These are phyloP conservation scores for Microtus montanus DNA, from an alignment of 2,113 vertebrate species.

Conservation along the genomic window DNA sequence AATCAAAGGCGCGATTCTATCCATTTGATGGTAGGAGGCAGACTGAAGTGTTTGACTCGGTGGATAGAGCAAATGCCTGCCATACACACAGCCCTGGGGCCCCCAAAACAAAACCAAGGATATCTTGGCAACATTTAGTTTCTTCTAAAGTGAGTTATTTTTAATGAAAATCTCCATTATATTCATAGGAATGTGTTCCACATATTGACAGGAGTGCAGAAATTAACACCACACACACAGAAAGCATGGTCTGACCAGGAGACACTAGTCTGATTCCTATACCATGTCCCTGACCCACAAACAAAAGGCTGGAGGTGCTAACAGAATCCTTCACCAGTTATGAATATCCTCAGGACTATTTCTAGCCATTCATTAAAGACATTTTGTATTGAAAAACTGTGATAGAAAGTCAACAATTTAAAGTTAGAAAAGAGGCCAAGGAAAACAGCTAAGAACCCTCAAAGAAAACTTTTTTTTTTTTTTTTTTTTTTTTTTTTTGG, in stretches of 20 bases:
- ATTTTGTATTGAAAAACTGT: conserved; percentile 2
- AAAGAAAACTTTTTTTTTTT: not conserved
- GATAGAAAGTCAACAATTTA: conserved; percentile 38
- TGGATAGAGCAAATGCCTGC: not conserved
- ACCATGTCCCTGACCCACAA: not conserved
- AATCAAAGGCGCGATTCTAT: not conserved
- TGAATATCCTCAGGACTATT: not conserved
- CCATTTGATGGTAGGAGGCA: conserved; percentile 20
- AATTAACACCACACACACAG: not conserved
- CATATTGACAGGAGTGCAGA: not conserved
- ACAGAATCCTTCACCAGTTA: not conserved
- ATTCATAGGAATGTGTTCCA: not conserved
- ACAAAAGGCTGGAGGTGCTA: not conserved
- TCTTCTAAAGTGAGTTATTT: conserved; percentile 37
- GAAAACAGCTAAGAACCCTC: not conserved
- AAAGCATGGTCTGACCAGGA: not conserved
- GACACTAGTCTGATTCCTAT: not conserved
- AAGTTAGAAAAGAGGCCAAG: not conserved
- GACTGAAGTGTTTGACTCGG: not conserved
- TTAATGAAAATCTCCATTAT: not conserved
- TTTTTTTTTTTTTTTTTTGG: not conserved
- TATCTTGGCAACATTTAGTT: not conserved
- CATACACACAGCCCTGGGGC: not conserved
- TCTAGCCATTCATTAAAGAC: not conserved
- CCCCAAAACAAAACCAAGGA: not conserved